phyloP scores from a whole-genome alignment of 2,797 vertebrate genomes.

The Malurus splendens region DNA sequence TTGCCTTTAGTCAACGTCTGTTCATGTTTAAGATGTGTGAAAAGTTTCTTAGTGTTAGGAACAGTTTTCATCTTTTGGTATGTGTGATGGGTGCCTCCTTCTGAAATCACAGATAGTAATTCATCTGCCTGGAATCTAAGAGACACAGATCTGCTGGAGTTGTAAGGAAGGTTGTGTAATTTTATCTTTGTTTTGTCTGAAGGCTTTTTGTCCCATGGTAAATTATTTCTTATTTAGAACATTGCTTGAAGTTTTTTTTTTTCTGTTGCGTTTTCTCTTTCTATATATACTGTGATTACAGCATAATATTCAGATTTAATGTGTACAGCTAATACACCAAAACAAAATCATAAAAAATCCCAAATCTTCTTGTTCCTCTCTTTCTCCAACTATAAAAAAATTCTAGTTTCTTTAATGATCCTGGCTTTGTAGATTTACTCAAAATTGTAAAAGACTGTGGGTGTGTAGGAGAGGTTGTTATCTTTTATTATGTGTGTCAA shows the following conservation, averaged over 20 bases:
- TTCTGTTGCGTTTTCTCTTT: constrained; percentile 34
- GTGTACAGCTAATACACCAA: not conserved
- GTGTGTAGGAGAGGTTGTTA: not conserved
- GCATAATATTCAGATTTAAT: constrained; percentile 12
- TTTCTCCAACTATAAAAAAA: not conserved
- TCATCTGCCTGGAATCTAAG: not conserved
- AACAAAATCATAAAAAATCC: not conserved
- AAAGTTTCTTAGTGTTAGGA: constrained; percentile 27
- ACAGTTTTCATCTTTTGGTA: constrained; percentile 21
- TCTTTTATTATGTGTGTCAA: not conserved
- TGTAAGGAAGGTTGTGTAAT: constrained; percentile 1
- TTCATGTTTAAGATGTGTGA: constrained; percentile 49
- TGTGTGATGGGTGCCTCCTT: not conserved
- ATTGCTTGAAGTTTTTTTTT: not conserved
- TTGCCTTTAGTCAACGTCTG: not conserved
- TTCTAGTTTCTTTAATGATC: not conserved
- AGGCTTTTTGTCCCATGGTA: not conserved
- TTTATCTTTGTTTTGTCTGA: constrained; percentile 38
- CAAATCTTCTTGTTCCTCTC: not conserved
- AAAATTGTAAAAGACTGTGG: not conserved
- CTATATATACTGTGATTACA: not conserved
- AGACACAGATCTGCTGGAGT: constrained; percentile 11
- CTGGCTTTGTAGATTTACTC: not conserved
- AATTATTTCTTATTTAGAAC: constrained; percentile 34
- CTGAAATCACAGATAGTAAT: not conserved